phyloP scores from a whole-genome alignment of 2,797 vertebrate genomes.

The Acrossocheilus wenchowensis region DNA sequence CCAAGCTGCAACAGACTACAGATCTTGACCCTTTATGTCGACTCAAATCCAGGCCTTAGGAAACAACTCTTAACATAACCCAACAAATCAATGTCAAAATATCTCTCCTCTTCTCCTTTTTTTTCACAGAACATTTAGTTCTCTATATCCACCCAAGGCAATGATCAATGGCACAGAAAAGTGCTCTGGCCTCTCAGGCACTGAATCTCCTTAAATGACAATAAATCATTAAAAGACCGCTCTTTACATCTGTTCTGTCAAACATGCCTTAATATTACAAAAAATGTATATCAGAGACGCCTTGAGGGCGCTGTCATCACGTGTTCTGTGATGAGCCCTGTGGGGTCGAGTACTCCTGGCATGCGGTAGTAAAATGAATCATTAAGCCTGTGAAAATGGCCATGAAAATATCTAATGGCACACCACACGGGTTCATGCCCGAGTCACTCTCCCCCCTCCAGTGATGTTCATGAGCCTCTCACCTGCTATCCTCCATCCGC shows the following conservation, averaged over 20 bases:
- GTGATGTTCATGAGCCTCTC: slow-evolving; percentile 38
- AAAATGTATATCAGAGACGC: slow-evolving; percentile 43
- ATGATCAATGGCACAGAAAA: slow-evolving; percentile 35
- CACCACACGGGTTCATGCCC: slow-evolving; percentile 44
- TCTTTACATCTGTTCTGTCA: slow-evolving; percentile 60
- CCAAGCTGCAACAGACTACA: background rate
- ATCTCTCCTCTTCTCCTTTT: background rate
- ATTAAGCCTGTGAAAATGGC: slow-evolving; percentile 50
- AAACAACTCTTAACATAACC: slow-evolving; percentile 20
- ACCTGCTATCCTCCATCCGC: slow-evolving; percentile 31
- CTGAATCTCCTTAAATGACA: slow-evolving; percentile 22
- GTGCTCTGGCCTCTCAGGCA: slow-evolving; percentile 13
- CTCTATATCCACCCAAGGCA: background rate
- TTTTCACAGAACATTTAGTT: slow-evolving; percentile 10
- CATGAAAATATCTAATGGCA: slow-evolving; percentile 40
- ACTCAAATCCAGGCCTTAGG: slow-evolving; percentile 11
- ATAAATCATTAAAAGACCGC: slow-evolving; percentile 48
- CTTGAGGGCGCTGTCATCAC: slow-evolving; percentile 50
- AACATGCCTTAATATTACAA: slow-evolving; percentile 45
- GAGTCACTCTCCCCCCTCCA: slow-evolving; percentile 46
- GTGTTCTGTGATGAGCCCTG: slow-evolving; percentile 34
- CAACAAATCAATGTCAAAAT: slow-evolving; percentile 22
- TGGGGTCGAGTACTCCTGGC: slow-evolving; percentile 32
- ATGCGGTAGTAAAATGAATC: slow-evolving; percentile 49
- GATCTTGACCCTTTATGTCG: slow-evolving; percentile 26